Base-by-base conservation (phyloP, 2,113 vertebrate species). In the Protobothrops flavoviridis region DNA sequence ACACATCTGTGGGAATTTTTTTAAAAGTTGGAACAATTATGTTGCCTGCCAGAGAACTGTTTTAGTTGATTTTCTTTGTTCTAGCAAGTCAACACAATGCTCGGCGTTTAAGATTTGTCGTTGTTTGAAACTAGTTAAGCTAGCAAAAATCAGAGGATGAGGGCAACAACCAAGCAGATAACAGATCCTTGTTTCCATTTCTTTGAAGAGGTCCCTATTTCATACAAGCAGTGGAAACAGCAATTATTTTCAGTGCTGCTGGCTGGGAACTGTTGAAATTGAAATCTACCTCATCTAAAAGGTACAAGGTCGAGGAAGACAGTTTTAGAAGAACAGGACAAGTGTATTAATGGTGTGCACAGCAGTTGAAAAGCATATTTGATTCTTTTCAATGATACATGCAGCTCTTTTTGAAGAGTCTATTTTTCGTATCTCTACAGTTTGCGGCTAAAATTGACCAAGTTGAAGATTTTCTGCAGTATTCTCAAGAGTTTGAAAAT, bases 401-500 rank as follows among this genome's bases (percentile, higher is more conserved):
- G 3, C 15, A 52, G 9, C 9, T 2, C 13, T 90, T 90, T 61
- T 90, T 61, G 89, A 61, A 64, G 20, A 48, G 45, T 69, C 0
- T n/a, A 4, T 26, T 69, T 69, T 50, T n/a, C 8, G 0, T 33
- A 11, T 45, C 48, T 52, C 95, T 96, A 56, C 94, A 99, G 99
- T 99, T 99, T 97, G 97, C 98, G 91, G 95, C 97, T 90, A 98
- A 98, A 96, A 98, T 99, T 57, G 98, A 98, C 92, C 97, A 98
- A 96, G 97, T 98, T 39, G 98, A 99, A 97, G 98, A 98, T 59
- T 98, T 98, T 26, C 97, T 98, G 95, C 96, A 96, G 92, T 96
- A 94, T 20, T 90, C 95, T 26, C 96, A 96, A n/a, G 97, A 97
- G 57, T 97, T 97, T 93, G 97, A 97, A 26, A 96, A 91, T 52